Conservation (phyloP, 2,113 vertebrate genomes). For the Anthoscopus minutus region DNA sequence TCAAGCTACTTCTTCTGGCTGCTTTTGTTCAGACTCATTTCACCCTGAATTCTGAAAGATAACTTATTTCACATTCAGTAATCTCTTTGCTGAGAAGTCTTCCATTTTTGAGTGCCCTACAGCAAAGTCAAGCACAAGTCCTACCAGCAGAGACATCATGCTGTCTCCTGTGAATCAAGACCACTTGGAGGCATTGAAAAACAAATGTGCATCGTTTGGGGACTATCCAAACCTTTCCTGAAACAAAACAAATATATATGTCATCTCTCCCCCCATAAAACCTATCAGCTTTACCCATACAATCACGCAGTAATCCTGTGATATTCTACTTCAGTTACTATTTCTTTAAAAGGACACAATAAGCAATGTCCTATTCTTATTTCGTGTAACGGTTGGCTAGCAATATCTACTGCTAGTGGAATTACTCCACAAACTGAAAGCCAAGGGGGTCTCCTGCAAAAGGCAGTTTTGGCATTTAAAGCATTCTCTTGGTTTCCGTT, state of each 20-base stretch:
- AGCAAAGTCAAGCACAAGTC: not conserved
- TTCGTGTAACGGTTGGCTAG: not conserved
- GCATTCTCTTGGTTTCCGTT: not conserved
- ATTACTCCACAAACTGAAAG: not conserved
- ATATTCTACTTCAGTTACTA: not conserved
- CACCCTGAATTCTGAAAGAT: not conserved
- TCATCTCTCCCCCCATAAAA: not conserved
- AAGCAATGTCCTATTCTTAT: not conserved
- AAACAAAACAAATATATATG: not conserved
- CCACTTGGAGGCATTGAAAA: not conserved
- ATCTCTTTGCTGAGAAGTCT: not conserved
- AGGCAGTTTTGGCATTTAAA: not conserved
- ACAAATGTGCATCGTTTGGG: not conserved
- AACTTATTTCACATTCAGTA: not conserved
- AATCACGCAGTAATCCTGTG: no score
- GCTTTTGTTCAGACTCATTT: not conserved
- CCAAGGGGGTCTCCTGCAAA: not conserved
- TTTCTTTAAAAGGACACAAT: not conserved
- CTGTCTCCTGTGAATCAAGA: not conserved
- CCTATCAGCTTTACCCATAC: not conserved
- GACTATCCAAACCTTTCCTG: not conserved
- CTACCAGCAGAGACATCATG: not conserved
- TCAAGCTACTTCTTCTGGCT: constrained; percentile 18
- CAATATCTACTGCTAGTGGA: not conserved
- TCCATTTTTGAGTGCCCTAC: not conserved